Conservation (phyloP, 2,888 invertebrate genomes). For the Eupithecia insigniata region DNA sequence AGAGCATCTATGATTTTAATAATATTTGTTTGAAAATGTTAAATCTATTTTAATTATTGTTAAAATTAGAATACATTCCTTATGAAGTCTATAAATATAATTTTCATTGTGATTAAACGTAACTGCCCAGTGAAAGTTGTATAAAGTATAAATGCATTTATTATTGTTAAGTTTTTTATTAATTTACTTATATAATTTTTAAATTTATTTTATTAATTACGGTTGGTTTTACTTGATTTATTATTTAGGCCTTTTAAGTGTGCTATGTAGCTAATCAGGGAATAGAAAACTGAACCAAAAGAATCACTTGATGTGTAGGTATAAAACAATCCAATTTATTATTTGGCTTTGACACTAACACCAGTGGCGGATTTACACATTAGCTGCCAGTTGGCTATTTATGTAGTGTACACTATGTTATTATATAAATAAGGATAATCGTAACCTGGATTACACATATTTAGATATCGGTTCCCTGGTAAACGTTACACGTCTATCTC, state of each 20-base stretch:
- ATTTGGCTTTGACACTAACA: neutral
- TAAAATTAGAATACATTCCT: neutral
- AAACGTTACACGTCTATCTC: too few species aligned
- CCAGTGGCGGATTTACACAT: too few species aligned
- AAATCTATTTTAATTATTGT: neutral
- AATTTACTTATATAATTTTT: neutral
- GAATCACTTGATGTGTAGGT: neutral
- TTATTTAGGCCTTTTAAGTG: neutral
- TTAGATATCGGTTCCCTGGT: too few species aligned
- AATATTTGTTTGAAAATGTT: neutral
- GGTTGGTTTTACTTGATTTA: neutral
- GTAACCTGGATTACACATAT: too few species aligned
- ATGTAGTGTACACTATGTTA: too few species aligned
- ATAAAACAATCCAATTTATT: neutral
- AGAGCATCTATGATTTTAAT: neutral
- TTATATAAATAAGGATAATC: too few species aligned
- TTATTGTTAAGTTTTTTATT: slow-evolving; percentile 29
- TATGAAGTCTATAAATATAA: neutral
- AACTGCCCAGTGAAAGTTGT: slow-evolving; percentile 18
- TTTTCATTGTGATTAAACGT: neutral
- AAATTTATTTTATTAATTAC: neutral
- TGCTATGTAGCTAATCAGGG: neutral
- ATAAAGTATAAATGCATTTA: slow-evolving; percentile 35
- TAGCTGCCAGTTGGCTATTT: too few species aligned
- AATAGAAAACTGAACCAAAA: neutral